phyloP scores from a whole-genome alignment of 2,797 vertebrate genomes.

The Gobio occitaniae region DNA sequence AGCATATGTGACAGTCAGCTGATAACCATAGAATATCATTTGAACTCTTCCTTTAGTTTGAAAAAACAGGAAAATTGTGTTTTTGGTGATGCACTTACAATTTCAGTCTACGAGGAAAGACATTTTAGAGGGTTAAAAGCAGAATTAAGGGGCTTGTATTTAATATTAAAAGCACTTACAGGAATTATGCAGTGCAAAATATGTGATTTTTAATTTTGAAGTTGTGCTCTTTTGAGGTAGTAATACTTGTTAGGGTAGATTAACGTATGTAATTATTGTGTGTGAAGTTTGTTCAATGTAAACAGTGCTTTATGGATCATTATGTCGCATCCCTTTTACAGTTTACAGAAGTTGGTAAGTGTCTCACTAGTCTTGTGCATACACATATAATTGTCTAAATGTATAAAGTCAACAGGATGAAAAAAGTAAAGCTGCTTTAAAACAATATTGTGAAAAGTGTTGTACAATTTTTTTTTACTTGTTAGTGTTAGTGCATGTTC shows the following conservation, averaged over 20 bases:
- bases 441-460: background rate
- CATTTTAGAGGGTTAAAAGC: background rate
- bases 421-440: background rate
- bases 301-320: background rate
- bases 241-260: background rate
- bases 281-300: background rate
- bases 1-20: background rate
- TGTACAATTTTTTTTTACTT: too few relatives aligned
- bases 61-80: background rate
- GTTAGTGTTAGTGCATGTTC: background rate
- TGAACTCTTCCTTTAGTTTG: background rate
- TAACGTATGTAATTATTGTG: background rate
- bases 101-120: background rate
- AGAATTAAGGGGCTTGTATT: background rate
- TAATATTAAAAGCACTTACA: background rate
- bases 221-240: background rate
- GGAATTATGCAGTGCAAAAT: background rate
- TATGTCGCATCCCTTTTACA: background rate
- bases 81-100: background rate
- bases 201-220: background rate
- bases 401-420: background rate
- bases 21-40: background rate
- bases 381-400: background rate
- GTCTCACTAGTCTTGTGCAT: background rate
- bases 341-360: background rate